phyloP scores from a whole-genome alignment of 2,797 vertebrate species.

The Anguilla marmorata region DNA sequence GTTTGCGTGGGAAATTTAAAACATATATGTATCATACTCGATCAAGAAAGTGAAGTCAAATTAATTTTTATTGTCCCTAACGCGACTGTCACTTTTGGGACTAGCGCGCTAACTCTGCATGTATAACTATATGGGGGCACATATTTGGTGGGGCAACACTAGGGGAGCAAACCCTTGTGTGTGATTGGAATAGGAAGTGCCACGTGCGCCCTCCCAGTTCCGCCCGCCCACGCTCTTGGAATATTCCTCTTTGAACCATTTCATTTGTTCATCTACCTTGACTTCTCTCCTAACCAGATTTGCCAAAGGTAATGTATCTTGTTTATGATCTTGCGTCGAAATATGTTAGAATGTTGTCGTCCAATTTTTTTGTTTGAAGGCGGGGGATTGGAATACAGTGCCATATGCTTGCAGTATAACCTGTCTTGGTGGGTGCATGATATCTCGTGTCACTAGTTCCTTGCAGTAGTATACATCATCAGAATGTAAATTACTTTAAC shows the following conservation, averaged over 20 bases:
- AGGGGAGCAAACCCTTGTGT: conserved; percentile 51
- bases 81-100: background rate
- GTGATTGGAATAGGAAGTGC: conserved; percentile 63
- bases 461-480: background rate
- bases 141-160: background rate
- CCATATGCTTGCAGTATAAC: background rate
- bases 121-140: too few relatives aligned
- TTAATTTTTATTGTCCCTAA: background rate
- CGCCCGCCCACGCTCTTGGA: conserved; percentile 14
- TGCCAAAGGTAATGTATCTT: conserved; percentile 20
- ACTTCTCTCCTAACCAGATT: background rate
- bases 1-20: background rate
- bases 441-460: background rate
- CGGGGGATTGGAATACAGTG: background rate
- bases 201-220: conserved; percentile 61
- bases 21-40: background rate
- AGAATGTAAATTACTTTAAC: background rate
- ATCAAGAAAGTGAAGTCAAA: background rate
- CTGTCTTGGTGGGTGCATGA: background rate
- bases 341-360: background rate
- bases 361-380: background rate
- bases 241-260: conserved; percentile 8
- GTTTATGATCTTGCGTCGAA: background rate
- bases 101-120: background rate
- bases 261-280: background rate